Evolutionary conservation across 2,888 invertebrate genomes (phyloP), one percentile per base, ranked within the genome.

Genomic region (Acanthopleura granulata): DNA sequence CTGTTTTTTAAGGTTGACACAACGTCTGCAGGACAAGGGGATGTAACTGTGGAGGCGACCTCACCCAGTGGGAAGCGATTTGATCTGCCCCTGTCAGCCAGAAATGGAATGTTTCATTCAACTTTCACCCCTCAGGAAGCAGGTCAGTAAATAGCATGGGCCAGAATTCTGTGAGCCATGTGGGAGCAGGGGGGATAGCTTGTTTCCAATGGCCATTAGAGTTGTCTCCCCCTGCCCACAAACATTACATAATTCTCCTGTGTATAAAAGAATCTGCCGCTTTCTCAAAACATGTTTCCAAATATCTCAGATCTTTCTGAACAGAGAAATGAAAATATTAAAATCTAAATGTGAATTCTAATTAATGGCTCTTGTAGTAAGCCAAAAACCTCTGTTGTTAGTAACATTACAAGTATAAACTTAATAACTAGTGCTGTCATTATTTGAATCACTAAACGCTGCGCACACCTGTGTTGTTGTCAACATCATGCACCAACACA

Each of bases 111-210:
- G 71, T 97, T 97, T 89, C 96, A 96, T 82, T 97, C 98, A 81
- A 97, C 96, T 85, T 99, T 99, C 91, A 96, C 97, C 88, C 99
- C 99, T 0, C 96, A 97, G 85, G 98, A 99, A 92, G 95, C 97
- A 61, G 99, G 98, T 91, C 80, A 81, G 91, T 40, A 40, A 40
- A 40, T 9, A 40, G 40, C 40, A 40, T 40, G 40, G 40, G 40
- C 57, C 22, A 22, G 57, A 57, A 22, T 57, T 57, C 57, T 57
- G 57, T 57, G 18, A n/a, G 12, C 3, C 57, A 57, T 57, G 49
- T 6, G 27, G 40, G 29, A 25, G 49, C n/a, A 70, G n/a, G n/a
- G 49, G 49, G 29, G 70, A 29, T n/a, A 30, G 9, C 49, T 70
- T 27, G 14, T 70, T 70, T 70, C 15, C 22, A 40, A 6, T 9